Percentiles rank a stretch among this genome's conserved stretches.
Conservation (phyloP, 1,140 invertebrate species). For the Nasonia giraulti region DNA sequence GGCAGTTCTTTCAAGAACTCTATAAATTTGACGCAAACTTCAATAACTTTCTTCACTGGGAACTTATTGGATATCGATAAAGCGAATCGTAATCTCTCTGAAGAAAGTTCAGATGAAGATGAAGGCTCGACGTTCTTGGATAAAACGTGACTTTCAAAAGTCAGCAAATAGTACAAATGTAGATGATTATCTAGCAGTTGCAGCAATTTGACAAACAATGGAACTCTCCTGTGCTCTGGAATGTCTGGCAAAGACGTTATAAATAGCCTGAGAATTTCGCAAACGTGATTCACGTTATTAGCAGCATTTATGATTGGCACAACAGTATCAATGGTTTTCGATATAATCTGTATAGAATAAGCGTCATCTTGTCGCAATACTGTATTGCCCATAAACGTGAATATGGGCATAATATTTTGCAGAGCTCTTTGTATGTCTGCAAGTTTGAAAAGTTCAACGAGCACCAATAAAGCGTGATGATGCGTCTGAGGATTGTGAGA, state of each 20-base stretch:
- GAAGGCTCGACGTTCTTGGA: slow-evolving; percentile 66
- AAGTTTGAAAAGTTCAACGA: slow-evolving; percentile 73
- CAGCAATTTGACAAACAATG: slow-evolving; percentile 87
- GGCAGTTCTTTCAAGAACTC: slow-evolving; percentile 81
- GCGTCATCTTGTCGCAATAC: slow-evolving; percentile 93
- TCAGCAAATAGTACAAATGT: slow-evolving; percentile 84
- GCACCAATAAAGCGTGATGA: slow-evolving; percentile 89
- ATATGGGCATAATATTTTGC: slow-evolving; percentile 94
- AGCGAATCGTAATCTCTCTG: slow-evolving; percentile 82
- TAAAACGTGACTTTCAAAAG: slow-evolving; percentile 81
- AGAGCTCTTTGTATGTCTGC: slow-evolving; percentile 89
- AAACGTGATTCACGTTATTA: slow-evolving; percentile 73
- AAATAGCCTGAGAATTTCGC: slow-evolving; percentile 88
- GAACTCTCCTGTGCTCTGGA: slow-evolving; percentile 88
- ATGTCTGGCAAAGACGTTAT: slow-evolving; percentile 91
- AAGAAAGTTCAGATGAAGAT: slow-evolving; percentile 57
- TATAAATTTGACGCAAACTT: slow-evolving; percentile 80
- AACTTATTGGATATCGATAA: slow-evolving; percentile 81
- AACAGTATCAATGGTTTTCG: slow-evolving; percentile 91
- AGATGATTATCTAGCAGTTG: slow-evolving; percentile 84
- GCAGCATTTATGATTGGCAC: slow-evolving; percentile 86
- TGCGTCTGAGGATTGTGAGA: slow-evolving; percentile 96
- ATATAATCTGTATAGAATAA: slow-evolving; percentile 95
- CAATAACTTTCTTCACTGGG: slow-evolving; percentile 77
- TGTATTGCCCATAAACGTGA: slow-evolving; percentile 95